Base-by-base conservation (phyloP, 2,113 vertebrate species). In the Chloroceryle aenea region DNA sequence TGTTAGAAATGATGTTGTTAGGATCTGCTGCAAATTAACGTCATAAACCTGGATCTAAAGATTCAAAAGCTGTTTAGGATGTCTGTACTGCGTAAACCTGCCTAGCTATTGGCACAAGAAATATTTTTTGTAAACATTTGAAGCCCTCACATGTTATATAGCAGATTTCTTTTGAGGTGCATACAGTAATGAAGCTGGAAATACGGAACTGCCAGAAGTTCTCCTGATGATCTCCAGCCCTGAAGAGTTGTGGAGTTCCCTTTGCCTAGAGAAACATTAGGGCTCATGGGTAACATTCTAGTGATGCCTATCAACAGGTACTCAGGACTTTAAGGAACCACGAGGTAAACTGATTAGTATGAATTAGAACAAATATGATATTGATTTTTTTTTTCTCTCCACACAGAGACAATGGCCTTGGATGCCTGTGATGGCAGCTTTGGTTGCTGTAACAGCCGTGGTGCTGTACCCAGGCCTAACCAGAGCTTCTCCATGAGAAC, bases 371-470 rank as follows among this genome's bases (percentile, higher is more conserved):
- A 96, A 97, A 97, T 98, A 93, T 97, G 97, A 97, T 97, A 97
- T 78, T 98, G 98, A 98, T 98, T 98, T 97, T 97, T 95, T 97
- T 97, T 98, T 98, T 98, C 97, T 98, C 87, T 98, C 98, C 97
- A 97, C 96, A 97, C 99, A 99, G 99, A 99, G 98, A 97, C 98
- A 98, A 98, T 99, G 99, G 99, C 99, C 99, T 98, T 99, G 99
- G 99, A 99, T 99, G 98, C 99, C 99, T 97, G 98, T 99, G 98
- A 98, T 99, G 97, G 99, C 99, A 91, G 99, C 99, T 98, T 98
- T 99, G 98, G 99, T 99, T 87, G 99, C 99, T 85, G 99, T 99
- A 97, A 99, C 99, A 92, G 99, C 99, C 91, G 98, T 99, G 89
- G 98, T 99, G 98, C 98, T 99, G 98, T 99, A 99, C 97, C 99